Conservation (phyloP, 2,888 invertebrate species). For the Acrocera orbiculus region DNA sequence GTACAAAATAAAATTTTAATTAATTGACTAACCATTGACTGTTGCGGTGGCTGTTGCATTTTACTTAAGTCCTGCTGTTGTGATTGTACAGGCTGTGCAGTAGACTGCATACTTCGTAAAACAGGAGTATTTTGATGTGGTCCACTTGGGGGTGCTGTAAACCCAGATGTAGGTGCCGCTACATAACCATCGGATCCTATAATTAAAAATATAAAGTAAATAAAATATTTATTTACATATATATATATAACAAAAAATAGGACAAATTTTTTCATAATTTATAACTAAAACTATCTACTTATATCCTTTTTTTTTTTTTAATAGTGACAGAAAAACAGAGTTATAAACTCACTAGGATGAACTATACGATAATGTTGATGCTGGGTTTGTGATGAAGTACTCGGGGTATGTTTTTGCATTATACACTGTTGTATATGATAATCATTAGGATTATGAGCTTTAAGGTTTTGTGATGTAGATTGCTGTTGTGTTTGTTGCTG, state of each 20-base stretch:
- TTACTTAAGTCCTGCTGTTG: conserved; percentile 22
- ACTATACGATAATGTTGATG: conserved; percentile 11
- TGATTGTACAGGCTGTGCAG: conserved; percentile 19
- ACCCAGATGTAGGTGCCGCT: conserved; percentile 26
- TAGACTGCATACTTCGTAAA: conserved; percentile 23
- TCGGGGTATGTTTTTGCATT: neutral
- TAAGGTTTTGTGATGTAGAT: conserved; percentile 8
- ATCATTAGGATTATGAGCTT: conserved; percentile 6
- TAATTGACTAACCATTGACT: conserved; percentile 19
- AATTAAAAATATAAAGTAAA: conserved; percentile 6
- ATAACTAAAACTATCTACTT: no score
- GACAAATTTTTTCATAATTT: no score
- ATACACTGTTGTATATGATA: conserved; percentile 11
- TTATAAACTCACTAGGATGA: conserved; percentile 13
- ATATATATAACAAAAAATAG: no score
- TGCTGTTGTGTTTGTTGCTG: conserved; percentile 5
- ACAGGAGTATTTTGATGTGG: conserved; percentile 21
- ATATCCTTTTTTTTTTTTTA: no score
- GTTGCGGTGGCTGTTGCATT: conserved; percentile 26
- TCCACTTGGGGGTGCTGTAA: conserved; percentile 21
- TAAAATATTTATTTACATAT: neutral
- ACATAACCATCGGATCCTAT: conserved; percentile 27
- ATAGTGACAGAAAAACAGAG: no score
- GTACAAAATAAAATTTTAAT: neutral
- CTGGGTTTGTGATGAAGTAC: conserved; percentile 7